Evolutionary conservation across 2,797 vertebrate genomes (phyloP).

Genomic region (Tenualosa thibaudeaui): DNA sequence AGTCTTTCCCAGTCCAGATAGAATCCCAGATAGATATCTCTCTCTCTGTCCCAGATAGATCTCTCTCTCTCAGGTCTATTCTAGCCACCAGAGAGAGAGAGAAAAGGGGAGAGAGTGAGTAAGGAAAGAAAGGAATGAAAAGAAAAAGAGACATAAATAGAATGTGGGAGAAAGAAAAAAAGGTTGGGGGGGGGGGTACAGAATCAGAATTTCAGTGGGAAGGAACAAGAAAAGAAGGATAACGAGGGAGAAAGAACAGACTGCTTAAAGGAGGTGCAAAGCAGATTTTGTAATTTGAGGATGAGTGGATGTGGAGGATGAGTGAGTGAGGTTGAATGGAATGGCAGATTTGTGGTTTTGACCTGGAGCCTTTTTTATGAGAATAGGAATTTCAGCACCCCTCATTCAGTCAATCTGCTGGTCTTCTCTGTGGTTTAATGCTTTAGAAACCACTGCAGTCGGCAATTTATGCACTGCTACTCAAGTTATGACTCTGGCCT

Average conservation of each 20-base stretch:
- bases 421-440: constrained; percentile 37
- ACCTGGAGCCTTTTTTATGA: constrained; percentile 29
- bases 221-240: not conserved
- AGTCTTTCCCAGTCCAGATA: not conserved
- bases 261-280: not conserved
- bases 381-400: constrained; percentile 39
- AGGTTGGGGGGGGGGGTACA: not conserved
- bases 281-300: not conserved
- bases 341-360: constrained; percentile 13
- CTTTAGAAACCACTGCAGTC: constrained; percentile 30
- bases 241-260: not conserved
- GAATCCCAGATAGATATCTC: not conserved
- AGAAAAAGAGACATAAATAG: too few species aligned
- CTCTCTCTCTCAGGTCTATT: not conserved
- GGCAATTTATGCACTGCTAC: constrained; percentile 7
- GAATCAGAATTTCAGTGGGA: not conserved
- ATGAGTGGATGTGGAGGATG: not conserved
- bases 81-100: not conserved
- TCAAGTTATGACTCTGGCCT: not conserved
- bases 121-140: not conserved
- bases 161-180: not conserved
- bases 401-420: constrained; percentile 35
- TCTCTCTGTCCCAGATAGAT: not conserved
- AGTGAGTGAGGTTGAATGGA: not conserved
- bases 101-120: not conserved